Conservation (phyloP, 2,888 invertebrate genomes). For the Gasteruption jaculator region DNA sequence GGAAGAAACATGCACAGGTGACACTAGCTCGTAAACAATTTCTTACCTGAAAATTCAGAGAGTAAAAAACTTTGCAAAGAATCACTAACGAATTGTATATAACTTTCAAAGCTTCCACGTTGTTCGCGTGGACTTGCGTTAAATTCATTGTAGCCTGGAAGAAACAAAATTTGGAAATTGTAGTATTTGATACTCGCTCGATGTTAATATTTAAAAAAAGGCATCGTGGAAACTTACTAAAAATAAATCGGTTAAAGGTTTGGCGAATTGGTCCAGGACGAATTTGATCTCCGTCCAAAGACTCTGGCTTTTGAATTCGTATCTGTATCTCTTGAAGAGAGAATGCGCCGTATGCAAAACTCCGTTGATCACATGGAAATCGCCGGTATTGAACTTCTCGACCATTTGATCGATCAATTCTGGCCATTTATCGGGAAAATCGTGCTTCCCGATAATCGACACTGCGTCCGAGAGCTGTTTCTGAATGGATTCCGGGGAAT, state of each 20-base stretch:
- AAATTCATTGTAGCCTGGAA: constrained; percentile 80
- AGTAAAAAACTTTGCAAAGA: constrained; percentile 93
- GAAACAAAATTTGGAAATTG: constrained; percentile 18
- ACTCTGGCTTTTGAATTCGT: constrained; percentile 90
- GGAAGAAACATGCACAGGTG: not conserved
- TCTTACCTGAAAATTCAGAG: constrained; percentile 83
- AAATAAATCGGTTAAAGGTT: constrained; percentile 89
- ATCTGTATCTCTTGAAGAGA: constrained; percentile 91
- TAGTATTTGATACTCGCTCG: too few species aligned
- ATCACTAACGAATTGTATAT: constrained; percentile 86
- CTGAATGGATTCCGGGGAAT: constrained; percentile 85
- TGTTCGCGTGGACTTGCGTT: constrained; percentile 71
- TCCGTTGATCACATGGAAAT: constrained; percentile 93
- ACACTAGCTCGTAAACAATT: too few species aligned
- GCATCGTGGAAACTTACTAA: constrained; percentile 60
- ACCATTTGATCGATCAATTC: constrained; percentile 91
- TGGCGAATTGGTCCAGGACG: constrained; percentile 89
- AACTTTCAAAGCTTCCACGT: constrained; percentile 75
- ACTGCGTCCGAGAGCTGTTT: constrained; percentile 94
- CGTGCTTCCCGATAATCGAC: constrained; percentile 91
- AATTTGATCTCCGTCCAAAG: constrained; percentile 97
- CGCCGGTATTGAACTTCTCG: constrained; percentile 81
- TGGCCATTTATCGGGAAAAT: constrained; percentile 97
- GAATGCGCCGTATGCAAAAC: constrained; percentile 94
- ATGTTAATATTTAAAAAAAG: constrained; percentile 14